A percentile compares a stretch with the other conserved stretches of the same genome.
phyloP scores from a whole-genome alignment of 2,888 invertebrate genomes.

The Aporophyla lueneburgensis region DNA sequence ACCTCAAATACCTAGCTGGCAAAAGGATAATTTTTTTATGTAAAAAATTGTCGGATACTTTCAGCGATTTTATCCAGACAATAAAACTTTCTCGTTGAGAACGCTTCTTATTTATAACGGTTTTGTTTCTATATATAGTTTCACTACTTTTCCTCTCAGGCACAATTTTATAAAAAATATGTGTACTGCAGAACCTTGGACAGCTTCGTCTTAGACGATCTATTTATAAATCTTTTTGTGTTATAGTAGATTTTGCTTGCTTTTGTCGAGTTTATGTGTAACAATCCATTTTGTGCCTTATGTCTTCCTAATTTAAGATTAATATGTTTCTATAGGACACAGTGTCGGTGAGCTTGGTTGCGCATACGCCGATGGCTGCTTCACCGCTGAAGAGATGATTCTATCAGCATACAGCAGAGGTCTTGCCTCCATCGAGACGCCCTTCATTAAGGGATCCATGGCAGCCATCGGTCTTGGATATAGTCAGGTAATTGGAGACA shows the following conservation, averaged over 20 bases:
- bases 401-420: slow-evolving; percentile 96
- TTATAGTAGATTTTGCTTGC: not conserved
- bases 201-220: not conserved
- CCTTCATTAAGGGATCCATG: slow-evolving; percentile 95
- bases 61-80: slow-evolving; percentile 13
- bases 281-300: not conserved
- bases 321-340: slow-evolving; percentile 91
- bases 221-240: not conserved
- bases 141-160: not conserved
- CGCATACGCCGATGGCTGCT: slow-evolving; percentile 98
- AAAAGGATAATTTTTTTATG: not conserved
- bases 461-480: slow-evolving; percentile 95
- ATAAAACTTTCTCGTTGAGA: not conserved
- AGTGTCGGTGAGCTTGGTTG: slow-evolving; percentile 98
- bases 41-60: not conserved
- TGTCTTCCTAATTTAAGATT: not conserved
- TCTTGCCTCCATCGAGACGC: slow-evolving; percentile 93
- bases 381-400: slow-evolving; percentile 96
- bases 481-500: slow-evolving; percentile 82
- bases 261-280: not conserved
- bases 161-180: not conserved
- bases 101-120: not conserved
- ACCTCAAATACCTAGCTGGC: not conserved
- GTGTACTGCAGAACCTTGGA: not conserved
- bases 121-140: not conserved